A percentile compares a stretch with the other conserved stretches of the same genome.
Evolutionary conservation across 2,797 vertebrate species (phyloP).

Genomic region (Apogon hyalosoma): DNA sequence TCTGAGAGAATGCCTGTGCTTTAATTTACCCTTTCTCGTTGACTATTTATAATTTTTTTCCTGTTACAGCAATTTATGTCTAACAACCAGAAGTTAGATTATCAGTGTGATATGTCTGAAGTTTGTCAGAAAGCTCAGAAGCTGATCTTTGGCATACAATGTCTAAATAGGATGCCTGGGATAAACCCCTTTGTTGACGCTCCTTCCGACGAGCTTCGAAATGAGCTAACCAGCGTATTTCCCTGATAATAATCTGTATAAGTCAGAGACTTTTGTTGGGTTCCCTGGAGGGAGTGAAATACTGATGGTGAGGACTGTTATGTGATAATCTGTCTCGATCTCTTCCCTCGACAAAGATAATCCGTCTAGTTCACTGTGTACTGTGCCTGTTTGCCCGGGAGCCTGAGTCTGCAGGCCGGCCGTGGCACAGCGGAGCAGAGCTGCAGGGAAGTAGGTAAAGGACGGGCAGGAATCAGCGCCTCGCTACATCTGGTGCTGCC

Average conservation of each 20-base stretch:
- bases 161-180: conserved; percentile 50
- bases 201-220: conserved; percentile 48
- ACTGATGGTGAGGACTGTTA: conserved; percentile 76
- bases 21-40: conserved; percentile 58
- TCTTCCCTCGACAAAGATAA: conserved; percentile 83
- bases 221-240: conserved; percentile 55
- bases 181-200: conserved; percentile 67
- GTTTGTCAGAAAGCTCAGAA: conserved; percentile 55
- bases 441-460: conserved; percentile 66
- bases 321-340: conserved; percentile 82
- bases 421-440: conserved; percentile 58
- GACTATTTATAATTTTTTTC: conserved; percentile 60
- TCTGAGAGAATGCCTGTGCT: conserved; percentile 31
- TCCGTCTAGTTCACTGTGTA: conserved; percentile 79
- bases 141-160: conserved; percentile 47
- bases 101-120: conserved; percentile 55
- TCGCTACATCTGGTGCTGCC: conserved; percentile 57
- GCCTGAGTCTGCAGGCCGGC: conserved; percentile 57
- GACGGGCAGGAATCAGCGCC: conserved; percentile 61
- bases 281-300: conserved; percentile 76
- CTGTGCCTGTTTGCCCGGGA: conserved; percentile 67
- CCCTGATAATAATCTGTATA: conserved; percentile 70
- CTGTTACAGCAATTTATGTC: conserved; percentile 60
- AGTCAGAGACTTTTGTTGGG: conserved; percentile 66
- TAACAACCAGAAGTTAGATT: conserved; percentile 66